Evolutionary conservation across 2,888 invertebrate species (phyloP), one percentile per base, ranked within the genome.

Genomic region (Callosobruchus maculatus): DNA sequence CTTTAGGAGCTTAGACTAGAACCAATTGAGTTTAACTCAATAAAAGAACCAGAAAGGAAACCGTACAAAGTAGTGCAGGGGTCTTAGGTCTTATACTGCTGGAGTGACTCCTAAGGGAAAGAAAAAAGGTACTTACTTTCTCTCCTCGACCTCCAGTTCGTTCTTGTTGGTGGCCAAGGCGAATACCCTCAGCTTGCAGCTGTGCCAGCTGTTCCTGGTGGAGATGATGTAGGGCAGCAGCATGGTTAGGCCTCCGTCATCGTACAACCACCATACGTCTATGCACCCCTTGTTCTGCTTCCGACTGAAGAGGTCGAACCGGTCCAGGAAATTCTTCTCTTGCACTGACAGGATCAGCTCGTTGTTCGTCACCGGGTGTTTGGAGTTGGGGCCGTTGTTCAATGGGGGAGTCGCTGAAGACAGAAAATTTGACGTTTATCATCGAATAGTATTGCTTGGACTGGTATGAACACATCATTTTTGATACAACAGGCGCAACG

Each of bases 221-320:
- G 94, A 94, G 78, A 96, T 91, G 79, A 96, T 95, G 86, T 96
- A 95, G 0, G 96, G 96, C 80, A 96, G 86, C 75, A 96, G 89
- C 86, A 96, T 93, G 0, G 96, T 96, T 69, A 96, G 89, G 84
- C 95, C 95, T 83, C 95, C 95, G 86, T 95, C 97, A 85, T 98
- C 98, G 86, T 97, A 98, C 81, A 98, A 88, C 98, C 98, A 98
- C 95, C 97, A 97, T 70, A 97, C 97, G 88, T 97, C 97, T 69
- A 97, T 93, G 0, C 92, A 93, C 18, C 97, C 96, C 76, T 92
- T 91, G 73, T 92, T 91, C 87, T 95, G 91, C 84, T 95, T 95
- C 77, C 90, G 90, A 77, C 93, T 92, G 86, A 96, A 96, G 77
- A 94, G 88, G 20, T 93, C 92, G 87, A 49, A 49, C 49, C 49